phyloP scores from a whole-genome alignment of 2,888 invertebrate species.

The Trissoscelio sp. region DNA sequence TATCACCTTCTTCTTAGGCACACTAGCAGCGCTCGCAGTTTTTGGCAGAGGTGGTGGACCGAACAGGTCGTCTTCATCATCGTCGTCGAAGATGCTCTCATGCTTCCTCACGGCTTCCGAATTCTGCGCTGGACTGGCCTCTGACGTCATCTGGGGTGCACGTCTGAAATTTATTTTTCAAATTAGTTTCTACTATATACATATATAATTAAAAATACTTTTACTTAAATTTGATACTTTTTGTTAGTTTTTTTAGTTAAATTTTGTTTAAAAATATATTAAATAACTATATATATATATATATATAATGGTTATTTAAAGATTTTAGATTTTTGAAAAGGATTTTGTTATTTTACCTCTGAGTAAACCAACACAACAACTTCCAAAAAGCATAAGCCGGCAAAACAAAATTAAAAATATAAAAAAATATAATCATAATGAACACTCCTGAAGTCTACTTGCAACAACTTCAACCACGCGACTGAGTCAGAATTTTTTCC shows the following conservation, averaged over 20 bases:
- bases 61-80: slow-evolving; percentile 48
- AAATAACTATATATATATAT: too few species aligned
- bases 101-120: slow-evolving; percentile 62
- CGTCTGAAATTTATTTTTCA: too few species aligned
- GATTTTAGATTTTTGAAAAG: too few species aligned
- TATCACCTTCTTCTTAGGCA: slow-evolving; percentile 69
- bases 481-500: not conserved
- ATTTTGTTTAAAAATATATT: too few species aligned
- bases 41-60: slow-evolving; percentile 79
- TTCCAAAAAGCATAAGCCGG: not conserved
- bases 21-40: slow-evolving; percentile 68
- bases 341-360: too few species aligned
- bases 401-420: not conserved
- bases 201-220: too few species aligned
- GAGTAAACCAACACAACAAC: not conserved
- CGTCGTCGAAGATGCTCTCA: slow-evolving; percentile 59
- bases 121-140: slow-evolving; percentile 78
- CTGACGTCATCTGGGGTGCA: slow-evolving; percentile 77
- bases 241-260: too few species aligned
- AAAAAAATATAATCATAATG: not conserved
- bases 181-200: too few species aligned
- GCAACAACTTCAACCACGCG: not conserved
- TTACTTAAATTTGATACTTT: too few species aligned
- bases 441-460: not conserved
- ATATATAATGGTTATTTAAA: too few species aligned